Conservation (phyloP, 2,113 vertebrate genomes). For the Dipodomys spectabilis region DNA sequence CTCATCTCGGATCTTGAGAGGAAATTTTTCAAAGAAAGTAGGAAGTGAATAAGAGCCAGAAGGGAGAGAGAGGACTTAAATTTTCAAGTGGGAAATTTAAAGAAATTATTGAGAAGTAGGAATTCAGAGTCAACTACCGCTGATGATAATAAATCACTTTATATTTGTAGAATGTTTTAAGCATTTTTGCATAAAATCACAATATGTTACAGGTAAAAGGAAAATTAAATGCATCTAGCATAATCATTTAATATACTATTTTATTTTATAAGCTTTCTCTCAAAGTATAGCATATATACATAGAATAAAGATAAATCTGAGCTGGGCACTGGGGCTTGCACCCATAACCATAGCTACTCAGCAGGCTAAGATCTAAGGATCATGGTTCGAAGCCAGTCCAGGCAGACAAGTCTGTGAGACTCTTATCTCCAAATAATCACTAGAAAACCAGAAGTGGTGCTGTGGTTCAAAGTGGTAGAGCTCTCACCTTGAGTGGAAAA, state of each 20-base stretch:
- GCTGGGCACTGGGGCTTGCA: neutral
- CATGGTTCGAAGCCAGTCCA: no score
- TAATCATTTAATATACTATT: conserved; percentile 3
- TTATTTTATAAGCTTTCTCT: conserved; percentile 32
- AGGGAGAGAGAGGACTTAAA: neutral
- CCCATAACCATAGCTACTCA: no score
- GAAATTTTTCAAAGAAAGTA: conserved; percentile 36
- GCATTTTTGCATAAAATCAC: conserved; percentile 16
- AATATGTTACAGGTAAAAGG: neutral
- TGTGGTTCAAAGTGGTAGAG: no score
- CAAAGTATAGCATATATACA: neutral
- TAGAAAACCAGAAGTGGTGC: no score
- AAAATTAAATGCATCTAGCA: conserved; percentile 1
- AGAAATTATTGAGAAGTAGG: conserved; percentile 42
- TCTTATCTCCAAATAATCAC: no score
- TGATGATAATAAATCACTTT: conserved; percentile 9
- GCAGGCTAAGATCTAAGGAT: no score
- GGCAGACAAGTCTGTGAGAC: no score
- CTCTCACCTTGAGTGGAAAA: no score
- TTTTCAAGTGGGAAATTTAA: conserved; percentile 45
- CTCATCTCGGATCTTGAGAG: neutral
- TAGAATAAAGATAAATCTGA: neutral
- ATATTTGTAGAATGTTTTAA: conserved; percentile 32
- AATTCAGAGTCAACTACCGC: conserved; percentile 6
- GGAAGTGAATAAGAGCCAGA: conserved; percentile 5